phyloP scores from a whole-genome alignment of 2,888 invertebrate genomes.

The Eupsilia transversa region DNA sequence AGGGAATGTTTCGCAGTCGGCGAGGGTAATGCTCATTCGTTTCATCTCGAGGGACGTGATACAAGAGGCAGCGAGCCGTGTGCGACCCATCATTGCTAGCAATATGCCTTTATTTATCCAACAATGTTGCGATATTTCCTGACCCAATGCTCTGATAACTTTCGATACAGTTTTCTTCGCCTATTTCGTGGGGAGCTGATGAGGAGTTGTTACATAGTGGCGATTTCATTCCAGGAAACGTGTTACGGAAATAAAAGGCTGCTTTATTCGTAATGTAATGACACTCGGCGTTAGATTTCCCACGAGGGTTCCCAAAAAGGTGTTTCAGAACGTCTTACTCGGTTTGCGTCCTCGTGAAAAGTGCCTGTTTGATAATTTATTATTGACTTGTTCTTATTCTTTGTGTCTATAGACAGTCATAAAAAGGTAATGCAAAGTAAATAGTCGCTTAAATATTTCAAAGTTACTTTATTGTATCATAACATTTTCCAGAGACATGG shows the following conservation, averaged over 20 bases:
- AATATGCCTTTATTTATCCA: conserved; percentile 84
- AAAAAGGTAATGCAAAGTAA: conserved; percentile 44
- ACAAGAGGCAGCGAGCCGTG: conserved; percentile 74
- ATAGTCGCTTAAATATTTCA: conserved; percentile 42
- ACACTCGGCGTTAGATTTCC: conserved; percentile 67
- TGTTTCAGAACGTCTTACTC: conserved; percentile 55
- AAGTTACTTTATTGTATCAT: conserved; percentile 49
- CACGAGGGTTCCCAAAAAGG: conserved; percentile 62
- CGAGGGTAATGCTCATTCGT: conserved; percentile 80
- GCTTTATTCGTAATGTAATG: conserved; percentile 70
- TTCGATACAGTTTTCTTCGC: conserved; percentile 74
- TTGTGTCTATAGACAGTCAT: conserved; percentile 38
- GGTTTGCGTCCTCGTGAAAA: conserved; percentile 59
- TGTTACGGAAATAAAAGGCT: conserved; percentile 74
- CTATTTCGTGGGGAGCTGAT: conserved; percentile 71
- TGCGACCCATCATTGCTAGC: conserved; percentile 78
- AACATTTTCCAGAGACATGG: conserved; percentile 62
- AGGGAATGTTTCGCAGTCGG: conserved; percentile 76
- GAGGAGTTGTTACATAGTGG: conserved; percentile 69
- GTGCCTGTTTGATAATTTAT: conserved; percentile 56
- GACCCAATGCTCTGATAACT: conserved; percentile 80
- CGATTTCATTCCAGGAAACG: conserved; percentile 72
- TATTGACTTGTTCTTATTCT: conserved; percentile 49
- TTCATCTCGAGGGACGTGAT: conserved; percentile 81
- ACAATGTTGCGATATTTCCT: conserved; percentile 80